Evolutionary conservation across 2,888 invertebrate species (phyloP).

Genomic region (Melinaea menophilus): DNA sequence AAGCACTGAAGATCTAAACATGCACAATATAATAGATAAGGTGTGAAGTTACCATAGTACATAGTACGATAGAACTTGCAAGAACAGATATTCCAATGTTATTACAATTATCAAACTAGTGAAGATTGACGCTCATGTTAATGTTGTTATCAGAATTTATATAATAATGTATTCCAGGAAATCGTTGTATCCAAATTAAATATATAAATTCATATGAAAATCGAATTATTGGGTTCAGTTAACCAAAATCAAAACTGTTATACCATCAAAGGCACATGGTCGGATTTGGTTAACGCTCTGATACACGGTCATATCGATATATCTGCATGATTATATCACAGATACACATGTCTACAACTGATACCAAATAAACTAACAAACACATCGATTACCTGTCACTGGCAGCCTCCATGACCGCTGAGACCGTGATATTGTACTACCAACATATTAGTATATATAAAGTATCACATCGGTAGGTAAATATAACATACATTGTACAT

Average conservation of each 20-base stretch:
- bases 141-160: neutral
- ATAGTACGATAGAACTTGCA: slow-evolving; percentile 40
- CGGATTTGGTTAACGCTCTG: slow-evolving; percentile 44
- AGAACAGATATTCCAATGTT: slow-evolving; percentile 26
- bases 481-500: neutral
- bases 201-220: neutral
- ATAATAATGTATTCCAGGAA: neutral
- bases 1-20: slow-evolving; percentile 25
- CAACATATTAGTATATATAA: slow-evolving; percentile 2
- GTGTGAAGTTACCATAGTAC: too few relatives aligned
- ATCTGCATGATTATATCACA: slow-evolving; percentile 65
- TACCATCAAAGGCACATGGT: slow-evolving; percentile 8
- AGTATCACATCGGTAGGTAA: neutral
- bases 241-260: slow-evolving; percentile 3
- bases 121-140: slow-evolving; percentile 12
- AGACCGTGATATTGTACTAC: slow-evolving; percentile 33
- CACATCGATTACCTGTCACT: slow-evolving; percentile 76
- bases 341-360: slow-evolving; percentile 66
- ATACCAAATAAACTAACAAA: slow-evolving; percentile 76
- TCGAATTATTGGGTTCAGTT: neutral
- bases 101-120: slow-evolving; percentile 25
- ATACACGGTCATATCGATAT: slow-evolving; percentile 58
- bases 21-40: slow-evolving; percentile 34
- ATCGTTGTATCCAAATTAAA: neutral
- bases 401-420: slow-evolving; percentile 64